Evolutionary conservation across 2,888 invertebrate species (phyloP).

Genomic region (Latheticus oryzae): DNA sequence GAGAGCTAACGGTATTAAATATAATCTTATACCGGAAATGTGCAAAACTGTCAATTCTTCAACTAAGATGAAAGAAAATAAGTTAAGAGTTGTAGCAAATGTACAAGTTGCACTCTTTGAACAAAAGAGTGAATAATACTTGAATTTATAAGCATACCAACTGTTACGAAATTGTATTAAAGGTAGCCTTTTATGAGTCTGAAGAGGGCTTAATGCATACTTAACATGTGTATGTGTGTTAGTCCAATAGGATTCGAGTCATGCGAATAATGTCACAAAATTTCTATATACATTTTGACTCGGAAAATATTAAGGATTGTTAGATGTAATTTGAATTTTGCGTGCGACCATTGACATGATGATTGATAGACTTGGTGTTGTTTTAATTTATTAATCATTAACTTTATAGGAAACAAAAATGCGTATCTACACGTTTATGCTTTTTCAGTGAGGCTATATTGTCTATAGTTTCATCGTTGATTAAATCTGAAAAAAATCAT

Average conservation of each 20-base stretch:
- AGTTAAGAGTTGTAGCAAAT: too few relatives aligned
- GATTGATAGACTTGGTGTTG: conserved; percentile 42
- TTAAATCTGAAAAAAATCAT: conserved; percentile 6
- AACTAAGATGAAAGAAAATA: conserved; percentile 4
- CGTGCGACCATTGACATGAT: conserved; percentile 38
- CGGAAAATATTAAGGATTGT: conserved; percentile 12
- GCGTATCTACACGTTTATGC: conserved; percentile 37
- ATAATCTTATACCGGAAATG: conserved; percentile 6
- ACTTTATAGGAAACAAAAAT: conserved; percentile 39
- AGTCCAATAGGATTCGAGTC: conserved; percentile 3
- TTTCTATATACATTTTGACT: conserved; percentile 16
- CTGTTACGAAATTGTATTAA: conserved; percentile 54
- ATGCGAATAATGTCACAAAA: conserved; percentile 22
- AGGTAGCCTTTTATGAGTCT: conserved; percentile 41
- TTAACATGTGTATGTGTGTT: conserved; percentile 13
- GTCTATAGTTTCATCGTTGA: too few relatives aligned
- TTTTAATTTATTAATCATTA: conserved; percentile 44
- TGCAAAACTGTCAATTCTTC: conserved; percentile 8
- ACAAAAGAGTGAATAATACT: conserved; percentile 47
- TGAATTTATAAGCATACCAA: conserved; percentile 54
- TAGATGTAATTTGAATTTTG: conserved; percentile 41
- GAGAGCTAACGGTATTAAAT: conserved; percentile 27
- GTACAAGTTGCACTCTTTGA: conserved; percentile 29
- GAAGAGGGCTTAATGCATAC: conserved; percentile 17
- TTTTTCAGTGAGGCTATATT: too few relatives aligned